phyloP scores from a whole-genome alignment of 1,140 invertebrate species.

The Drosophila cardini region DNA sequence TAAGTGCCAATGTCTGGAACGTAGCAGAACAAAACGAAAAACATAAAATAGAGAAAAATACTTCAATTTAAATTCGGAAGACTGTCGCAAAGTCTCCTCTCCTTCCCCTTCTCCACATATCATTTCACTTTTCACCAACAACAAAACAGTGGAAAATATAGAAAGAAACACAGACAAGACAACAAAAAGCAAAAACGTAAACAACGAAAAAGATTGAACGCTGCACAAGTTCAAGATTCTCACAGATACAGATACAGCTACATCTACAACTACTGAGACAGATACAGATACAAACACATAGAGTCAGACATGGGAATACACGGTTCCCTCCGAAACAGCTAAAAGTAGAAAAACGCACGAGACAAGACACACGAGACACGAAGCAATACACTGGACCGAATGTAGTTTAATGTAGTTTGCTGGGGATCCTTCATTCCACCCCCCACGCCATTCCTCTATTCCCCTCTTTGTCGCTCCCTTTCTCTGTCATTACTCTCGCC shows the following conservation, averaged over 20 bases:
- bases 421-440: constrained; percentile 70
- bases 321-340: constrained; percentile 38
- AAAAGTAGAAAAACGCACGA: constrained; percentile 72
- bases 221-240: constrained; percentile 81
- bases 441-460: not conserved
- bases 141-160: constrained; percentile 49
- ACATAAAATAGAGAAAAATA: constrained; percentile 20
- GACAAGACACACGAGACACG: constrained; percentile 48
- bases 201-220: constrained; percentile 69
- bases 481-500: not conserved
- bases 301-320: constrained; percentile 17
- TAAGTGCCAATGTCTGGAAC: constrained; percentile 77
- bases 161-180: constrained; percentile 51
- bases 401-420: constrained; percentile 84
- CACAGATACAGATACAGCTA: constrained; percentile 51
- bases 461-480: not conserved
- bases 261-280: not conserved
- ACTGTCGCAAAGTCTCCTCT: constrained; percentile 54
- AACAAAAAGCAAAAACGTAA: constrained; percentile 53
- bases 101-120: constrained; percentile 29
- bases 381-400: constrained; percentile 77
- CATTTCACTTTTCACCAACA: constrained; percentile 64
- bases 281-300: not conserved
- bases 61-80: constrained; percentile 65
- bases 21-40: constrained; percentile 26